phyloP scores from a whole-genome alignment of 2,797 vertebrate species.

The Pogoniulus pusillus region DNA sequence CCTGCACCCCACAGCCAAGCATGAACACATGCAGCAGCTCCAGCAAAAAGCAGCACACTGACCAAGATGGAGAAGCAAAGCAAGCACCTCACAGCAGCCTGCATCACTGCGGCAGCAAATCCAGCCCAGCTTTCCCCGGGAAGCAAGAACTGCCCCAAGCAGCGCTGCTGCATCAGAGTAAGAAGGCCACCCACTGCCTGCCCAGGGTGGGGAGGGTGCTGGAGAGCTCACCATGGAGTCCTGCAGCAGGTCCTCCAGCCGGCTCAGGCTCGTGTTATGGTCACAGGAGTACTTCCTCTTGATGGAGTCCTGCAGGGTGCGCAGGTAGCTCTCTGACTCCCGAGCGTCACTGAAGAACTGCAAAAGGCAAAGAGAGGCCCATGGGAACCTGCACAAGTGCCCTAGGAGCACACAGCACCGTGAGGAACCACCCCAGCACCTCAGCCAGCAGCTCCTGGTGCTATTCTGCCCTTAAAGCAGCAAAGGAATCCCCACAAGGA shows the following conservation, averaged over 20 bases:
- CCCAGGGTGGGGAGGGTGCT: background rate
- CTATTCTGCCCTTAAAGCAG: too few relatives aligned
- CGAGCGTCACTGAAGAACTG: constrained; percentile 92
- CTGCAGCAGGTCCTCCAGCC: constrained; percentile 95
- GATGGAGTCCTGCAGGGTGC: constrained; percentile 93
- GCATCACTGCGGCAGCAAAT: fast-evolving
- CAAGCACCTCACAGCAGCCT: fast-evolving
- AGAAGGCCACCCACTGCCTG: background rate
- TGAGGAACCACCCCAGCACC: background rate
- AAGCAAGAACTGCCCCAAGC: background rate
- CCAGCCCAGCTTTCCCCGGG: background rate
- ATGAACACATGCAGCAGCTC: background rate
- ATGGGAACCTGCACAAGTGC: fast-evolving
- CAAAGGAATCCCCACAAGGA: too few relatives aligned
- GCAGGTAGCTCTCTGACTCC: constrained; percentile 90
- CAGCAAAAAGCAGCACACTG: background rate
- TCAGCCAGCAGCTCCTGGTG: background rate
- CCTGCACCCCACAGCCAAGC: fast-evolving
- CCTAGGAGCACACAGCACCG: background rate
- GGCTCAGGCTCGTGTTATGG: constrained; percentile 88
- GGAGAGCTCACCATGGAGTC: constrained; percentile 93
- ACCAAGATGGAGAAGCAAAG: background rate
- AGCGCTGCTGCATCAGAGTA: fast-evolving
- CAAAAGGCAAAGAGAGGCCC: background rate
- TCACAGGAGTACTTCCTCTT: constrained; percentile 96